Evolutionary conservation across 2,797 vertebrate species (phyloP).

Genomic region (Myripristis jacobus): DNA sequence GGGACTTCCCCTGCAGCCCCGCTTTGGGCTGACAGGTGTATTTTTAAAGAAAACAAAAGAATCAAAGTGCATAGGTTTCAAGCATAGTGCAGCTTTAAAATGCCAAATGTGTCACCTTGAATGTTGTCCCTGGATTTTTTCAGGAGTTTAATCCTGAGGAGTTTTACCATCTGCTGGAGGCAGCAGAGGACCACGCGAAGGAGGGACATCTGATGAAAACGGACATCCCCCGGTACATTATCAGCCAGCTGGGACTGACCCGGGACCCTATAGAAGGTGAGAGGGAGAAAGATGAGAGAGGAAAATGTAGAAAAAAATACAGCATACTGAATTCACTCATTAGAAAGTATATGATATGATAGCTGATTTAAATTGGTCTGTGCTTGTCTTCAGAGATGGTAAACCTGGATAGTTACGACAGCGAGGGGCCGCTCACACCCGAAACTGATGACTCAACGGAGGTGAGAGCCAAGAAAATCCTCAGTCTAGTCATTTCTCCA

Average conservation of each 20-base stretch:
- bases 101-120: too few relatives aligned
- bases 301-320: too few relatives aligned
- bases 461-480: conserved; percentile 74
- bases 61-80: too few relatives aligned
- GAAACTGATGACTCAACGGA: conserved; percentile 91
- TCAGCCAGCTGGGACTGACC: conserved; percentile 92
- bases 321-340: neutral
- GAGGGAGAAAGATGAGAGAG: conserved; percentile 67
- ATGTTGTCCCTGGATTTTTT: neutral
- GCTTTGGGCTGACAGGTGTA: too few relatives aligned
- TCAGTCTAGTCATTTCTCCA: neutral
- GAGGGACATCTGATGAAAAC: conserved; percentile 93
- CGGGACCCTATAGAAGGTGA: conserved; percentile 93
- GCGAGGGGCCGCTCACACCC: conserved; percentile 88
- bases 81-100: too few relatives aligned
- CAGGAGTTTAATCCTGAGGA: conserved; percentile 95
- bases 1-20: too few relatives aligned
- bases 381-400: conserved; percentile 85
- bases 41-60: too few relatives aligned
- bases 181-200: conserved; percentile 93
- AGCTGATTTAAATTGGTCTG: neutral
- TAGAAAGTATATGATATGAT: neutral
- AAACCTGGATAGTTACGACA: conserved; percentile 90
- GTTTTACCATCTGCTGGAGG: conserved; percentile 93
- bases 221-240: conserved; percentile 95